phyloP scores from a whole-genome alignment of 2,113 vertebrate genomes.

The Pelmatolapia mariae region DNA sequence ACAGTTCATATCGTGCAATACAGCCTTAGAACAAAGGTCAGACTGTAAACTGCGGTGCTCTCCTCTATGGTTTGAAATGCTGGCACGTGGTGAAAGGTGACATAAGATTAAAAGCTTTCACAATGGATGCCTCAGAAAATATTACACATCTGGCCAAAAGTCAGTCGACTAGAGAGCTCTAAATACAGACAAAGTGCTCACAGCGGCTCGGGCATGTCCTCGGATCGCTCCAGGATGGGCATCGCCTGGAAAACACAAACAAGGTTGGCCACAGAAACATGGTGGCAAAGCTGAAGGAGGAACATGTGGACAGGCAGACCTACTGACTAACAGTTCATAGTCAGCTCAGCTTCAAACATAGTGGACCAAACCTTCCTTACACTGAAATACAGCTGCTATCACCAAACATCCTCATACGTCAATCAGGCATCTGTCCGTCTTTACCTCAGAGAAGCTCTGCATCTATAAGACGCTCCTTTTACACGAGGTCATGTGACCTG shows the following conservation, averaged over 20 bases:
- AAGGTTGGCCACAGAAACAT: not conserved
- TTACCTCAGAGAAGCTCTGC: not conserved
- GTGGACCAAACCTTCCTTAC: not conserved
- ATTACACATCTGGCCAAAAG: not conserved
- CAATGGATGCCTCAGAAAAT: not conserved
- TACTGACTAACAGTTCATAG: not conserved
- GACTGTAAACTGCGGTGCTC: not conserved
- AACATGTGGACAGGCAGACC: not conserved
- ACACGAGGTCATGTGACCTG: not conserved
- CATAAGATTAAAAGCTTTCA: not conserved
- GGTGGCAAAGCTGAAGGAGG: not conserved
- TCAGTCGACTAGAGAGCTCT: not conserved
- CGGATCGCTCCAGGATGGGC: not conserved
- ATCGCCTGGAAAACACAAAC: not conserved
- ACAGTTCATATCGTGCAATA: not conserved
- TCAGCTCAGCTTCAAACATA: not conserved
- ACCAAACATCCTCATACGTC: not conserved
- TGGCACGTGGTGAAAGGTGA: not conserved
- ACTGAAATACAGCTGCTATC: not conserved
- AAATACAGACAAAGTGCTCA: not conserved
- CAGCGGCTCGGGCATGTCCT: fast-evolving
- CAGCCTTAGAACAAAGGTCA: not conserved
- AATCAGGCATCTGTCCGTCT: not conserved
- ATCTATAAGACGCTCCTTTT: not conserved
- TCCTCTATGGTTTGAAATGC: not conserved